Percentiles rank a stretch among this genome's conserved stretches.
phyloP scores from a whole-genome alignment of 2,113 vertebrate genomes.

The Castor canadensis region DNA sequence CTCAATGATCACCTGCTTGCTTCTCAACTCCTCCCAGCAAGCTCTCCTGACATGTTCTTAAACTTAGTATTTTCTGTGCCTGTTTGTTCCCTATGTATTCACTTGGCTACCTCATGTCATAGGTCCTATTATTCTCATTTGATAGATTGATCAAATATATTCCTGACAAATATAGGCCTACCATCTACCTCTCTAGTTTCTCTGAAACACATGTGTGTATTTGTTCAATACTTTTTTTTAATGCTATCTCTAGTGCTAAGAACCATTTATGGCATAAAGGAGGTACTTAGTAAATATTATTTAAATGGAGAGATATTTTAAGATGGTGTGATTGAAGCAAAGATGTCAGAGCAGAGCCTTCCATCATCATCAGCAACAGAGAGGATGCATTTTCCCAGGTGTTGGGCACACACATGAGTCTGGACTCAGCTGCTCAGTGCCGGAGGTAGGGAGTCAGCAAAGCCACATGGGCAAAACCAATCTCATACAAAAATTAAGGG shows the following conservation, averaged over 20 bases:
- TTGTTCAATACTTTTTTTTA: not conserved
- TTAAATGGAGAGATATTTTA: not conserved
- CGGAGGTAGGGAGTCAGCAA: no score
- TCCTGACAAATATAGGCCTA: not conserved
- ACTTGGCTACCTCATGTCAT: not conserved
- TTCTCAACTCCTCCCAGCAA: not conserved
- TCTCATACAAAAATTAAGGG: not conserved
- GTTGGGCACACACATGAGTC: not conserved
- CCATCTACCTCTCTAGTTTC: not conserved
- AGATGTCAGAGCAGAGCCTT: not conserved
- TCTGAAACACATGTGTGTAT: not conserved
- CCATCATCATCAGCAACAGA: fast-evolving
- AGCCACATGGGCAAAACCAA: not conserved
- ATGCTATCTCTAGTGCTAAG: not conserved
- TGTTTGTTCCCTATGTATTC: no score
- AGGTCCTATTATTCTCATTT: not conserved
- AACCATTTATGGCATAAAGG: not conserved
- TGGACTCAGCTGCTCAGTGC: not conserved
- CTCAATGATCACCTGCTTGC: not conserved
- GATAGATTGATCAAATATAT: not conserved
- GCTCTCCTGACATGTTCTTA: not conserved
- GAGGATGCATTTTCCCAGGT: not conserved
- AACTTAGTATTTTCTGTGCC: not conserved
- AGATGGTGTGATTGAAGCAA: not conserved
- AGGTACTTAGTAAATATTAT: not conserved